phyloP scores from a whole-genome alignment of 2,113 vertebrate genomes.

The Verasper variegatus region DNA sequence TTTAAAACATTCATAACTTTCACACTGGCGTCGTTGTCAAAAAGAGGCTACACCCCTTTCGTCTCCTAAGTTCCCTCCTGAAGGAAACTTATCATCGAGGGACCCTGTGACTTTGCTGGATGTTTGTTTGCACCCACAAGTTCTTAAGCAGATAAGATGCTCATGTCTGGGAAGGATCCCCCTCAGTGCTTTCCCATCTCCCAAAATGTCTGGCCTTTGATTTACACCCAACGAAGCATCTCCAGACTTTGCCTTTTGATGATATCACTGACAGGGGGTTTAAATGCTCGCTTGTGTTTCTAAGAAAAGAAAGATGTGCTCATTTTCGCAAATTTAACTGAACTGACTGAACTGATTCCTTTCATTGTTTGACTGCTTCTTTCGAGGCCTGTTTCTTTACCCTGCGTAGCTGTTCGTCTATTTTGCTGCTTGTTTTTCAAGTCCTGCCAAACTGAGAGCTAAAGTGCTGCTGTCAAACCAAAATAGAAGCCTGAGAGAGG shows the following conservation, averaged over 20 bases:
- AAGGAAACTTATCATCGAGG: constrained; percentile 3
- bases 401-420: constrained; percentile 12
- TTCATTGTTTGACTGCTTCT: constrained; percentile 46
- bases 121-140: constrained; percentile 3
- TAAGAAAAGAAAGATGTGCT: constrained; percentile 40
- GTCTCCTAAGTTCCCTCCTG: not conserved
- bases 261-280: constrained; percentile 28
- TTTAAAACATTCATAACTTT: not conserved
- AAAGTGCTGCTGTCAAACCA: constrained; percentile 57
- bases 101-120: constrained; percentile 10
- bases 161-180: constrained; percentile 36
- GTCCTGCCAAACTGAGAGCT: constrained; percentile 32
- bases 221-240: constrained; percentile 48
- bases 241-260: constrained; percentile 39
- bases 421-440: constrained; percentile 48
- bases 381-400: constrained; percentile 34
- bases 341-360: constrained; percentile 31
- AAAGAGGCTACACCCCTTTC: not conserved
- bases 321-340: constrained; percentile 52
- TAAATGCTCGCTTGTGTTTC: constrained; percentile 31
- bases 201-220: constrained; percentile 35
- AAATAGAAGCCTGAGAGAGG: constrained; percentile 60
- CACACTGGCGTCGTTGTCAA: no score
- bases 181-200: constrained; percentile 58
- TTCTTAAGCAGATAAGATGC: constrained; percentile 22